A percentile compares a stretch with the other conserved stretches of the same genome.
Conservation (phyloP, 1,140 invertebrate species). For the Acromyrmex heyeri region DNA sequence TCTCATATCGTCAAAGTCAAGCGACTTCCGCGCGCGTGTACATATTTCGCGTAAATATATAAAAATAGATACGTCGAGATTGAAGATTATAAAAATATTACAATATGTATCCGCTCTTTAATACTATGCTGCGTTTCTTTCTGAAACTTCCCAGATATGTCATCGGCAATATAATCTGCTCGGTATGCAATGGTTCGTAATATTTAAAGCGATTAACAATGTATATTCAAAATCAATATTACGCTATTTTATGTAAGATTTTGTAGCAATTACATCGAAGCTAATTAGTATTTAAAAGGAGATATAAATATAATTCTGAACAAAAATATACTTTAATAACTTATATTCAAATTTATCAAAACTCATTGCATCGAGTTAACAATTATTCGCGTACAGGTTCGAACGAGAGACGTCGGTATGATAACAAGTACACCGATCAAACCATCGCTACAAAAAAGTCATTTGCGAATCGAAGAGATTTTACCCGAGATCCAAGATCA, state of each 20-base stretch:
- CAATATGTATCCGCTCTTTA: constrained; percentile 37
- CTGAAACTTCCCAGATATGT: constrained; percentile 51
- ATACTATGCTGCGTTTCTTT: constrained; percentile 42
- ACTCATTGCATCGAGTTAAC: neutral
- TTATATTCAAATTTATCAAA: neutral
- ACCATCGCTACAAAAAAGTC: constrained; percentile 59
- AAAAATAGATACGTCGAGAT: neutral
- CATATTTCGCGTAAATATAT: constrained; percentile 6
- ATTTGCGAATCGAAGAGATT: constrained; percentile 69
- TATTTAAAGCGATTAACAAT: constrained; percentile 28
- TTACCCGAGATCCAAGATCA: constrained; percentile 64
- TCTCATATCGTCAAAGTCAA: neutral
- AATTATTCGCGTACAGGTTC: constrained; percentile 48
- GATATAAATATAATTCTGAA: neutral
- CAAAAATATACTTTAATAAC: neutral
- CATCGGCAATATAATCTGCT: constrained; percentile 46
- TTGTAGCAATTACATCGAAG: neutral
- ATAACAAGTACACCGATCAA: constrained; percentile 80
- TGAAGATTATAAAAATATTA: constrained; percentile 10
- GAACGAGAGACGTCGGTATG: constrained; percentile 80
- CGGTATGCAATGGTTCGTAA: constrained; percentile 54
- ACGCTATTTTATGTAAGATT: neutral
- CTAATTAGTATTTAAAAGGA: neutral
- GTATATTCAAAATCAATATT: constrained; percentile 16
- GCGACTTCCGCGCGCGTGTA: neutral